A percentile compares a stretch with the other conserved stretches of the same genome.
Evolutionary conservation across 2,113 vertebrate genomes (phyloP).

Genomic region (Arizona elegans): DNA sequence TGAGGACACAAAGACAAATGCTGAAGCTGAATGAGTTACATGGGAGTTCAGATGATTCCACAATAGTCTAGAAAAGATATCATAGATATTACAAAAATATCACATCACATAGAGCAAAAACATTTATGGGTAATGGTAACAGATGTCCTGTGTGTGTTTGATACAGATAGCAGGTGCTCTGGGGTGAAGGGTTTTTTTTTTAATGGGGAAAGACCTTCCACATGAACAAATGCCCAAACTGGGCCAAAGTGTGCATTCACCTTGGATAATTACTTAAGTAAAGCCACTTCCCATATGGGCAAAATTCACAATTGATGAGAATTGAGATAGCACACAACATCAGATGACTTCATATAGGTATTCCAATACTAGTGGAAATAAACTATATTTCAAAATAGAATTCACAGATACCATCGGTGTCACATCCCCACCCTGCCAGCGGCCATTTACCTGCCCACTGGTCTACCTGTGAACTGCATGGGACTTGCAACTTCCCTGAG

Average conservation of each 20-base stretch:
- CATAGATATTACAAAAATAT: background rate
- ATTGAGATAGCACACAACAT: background rate
- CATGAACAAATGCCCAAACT: background rate
- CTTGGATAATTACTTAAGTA: background rate
- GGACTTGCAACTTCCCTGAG: too few species aligned
- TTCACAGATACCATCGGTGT: background rate
- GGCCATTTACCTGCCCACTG: background rate
- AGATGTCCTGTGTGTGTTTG: background rate
- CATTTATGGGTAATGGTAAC: background rate
- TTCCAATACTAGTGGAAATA: background rate
- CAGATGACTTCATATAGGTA: background rate
- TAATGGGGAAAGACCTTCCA: background rate
- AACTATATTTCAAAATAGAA: background rate
- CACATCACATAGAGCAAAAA: background rate
- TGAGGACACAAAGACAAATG: background rate
- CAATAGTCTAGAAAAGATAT: background rate
- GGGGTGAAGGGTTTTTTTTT: background rate
- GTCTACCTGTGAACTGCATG: background rate
- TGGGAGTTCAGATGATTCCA: background rate
- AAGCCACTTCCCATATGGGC: background rate
- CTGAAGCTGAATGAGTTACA: background rate
- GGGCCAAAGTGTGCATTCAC: background rate
- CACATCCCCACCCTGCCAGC: background rate
- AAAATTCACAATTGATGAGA: background rate
- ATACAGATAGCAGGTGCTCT: background rate